Conservation (phyloP, 1,140 invertebrate species). For the Pseudoatta argentina region DNA sequence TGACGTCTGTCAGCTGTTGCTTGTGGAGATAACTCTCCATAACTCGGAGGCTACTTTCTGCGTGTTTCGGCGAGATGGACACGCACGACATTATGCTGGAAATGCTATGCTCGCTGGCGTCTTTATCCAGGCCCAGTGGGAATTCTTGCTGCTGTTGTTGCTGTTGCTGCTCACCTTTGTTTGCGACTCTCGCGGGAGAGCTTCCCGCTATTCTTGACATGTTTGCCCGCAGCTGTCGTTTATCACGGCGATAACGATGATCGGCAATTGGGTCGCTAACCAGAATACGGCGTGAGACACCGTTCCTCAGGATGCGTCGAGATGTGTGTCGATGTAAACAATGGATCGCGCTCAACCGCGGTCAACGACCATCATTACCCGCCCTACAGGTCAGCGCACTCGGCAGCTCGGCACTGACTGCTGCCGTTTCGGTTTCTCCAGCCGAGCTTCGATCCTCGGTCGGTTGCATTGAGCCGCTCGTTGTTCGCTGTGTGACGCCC, state of each 20-base stretch:
- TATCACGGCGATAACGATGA: not conserved
- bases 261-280: not conserved
- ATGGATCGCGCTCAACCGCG: conserved; percentile 57
- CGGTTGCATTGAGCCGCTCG: not conserved
- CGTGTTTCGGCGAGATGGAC: conserved; percentile 89
- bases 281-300: not conserved
- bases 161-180: conserved; percentile 57
- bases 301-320: conserved; percentile 45
- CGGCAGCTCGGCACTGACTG: not conserved
- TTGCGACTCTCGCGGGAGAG: conserved; percentile 40
- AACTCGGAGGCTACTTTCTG: conserved; percentile 92
- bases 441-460: too few relatives aligned
- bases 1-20: conserved; percentile 93
- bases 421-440: not conserved
- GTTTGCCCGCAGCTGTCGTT: not conserved
- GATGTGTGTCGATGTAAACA: conserved; percentile 68
- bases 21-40: conserved; percentile 94
- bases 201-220: conserved; percentile 51
- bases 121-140: conserved; percentile 75
- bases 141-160: conserved; percentile 63
- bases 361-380: conserved; percentile 63
- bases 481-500: not conserved
- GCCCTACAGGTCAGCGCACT: conserved; percentile 68
- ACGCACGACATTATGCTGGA: conserved; percentile 82
- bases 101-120: conserved; percentile 84